Conservation (phyloP, 2,113 vertebrate genomes). For the Rhagologus leucostigma region DNA sequence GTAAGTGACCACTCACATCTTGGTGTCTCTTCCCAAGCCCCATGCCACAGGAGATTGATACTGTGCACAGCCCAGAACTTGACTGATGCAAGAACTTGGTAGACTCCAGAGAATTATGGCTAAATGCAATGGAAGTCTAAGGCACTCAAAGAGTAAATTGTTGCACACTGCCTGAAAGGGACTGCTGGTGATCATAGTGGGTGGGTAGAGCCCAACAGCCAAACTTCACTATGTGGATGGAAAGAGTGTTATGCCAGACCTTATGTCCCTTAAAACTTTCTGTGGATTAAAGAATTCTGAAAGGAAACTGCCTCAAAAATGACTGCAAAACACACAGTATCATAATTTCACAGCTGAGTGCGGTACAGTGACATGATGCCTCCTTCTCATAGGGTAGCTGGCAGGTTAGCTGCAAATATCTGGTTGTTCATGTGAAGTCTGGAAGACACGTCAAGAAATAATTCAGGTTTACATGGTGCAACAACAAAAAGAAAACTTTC, state of each 20-base stretch:
- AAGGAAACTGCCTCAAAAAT: not conserved
- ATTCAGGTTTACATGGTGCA: not conserved
- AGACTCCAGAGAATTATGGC: not conserved
- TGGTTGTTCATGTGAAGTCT: not conserved
- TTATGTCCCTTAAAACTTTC: not conserved
- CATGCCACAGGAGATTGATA: not conserved
- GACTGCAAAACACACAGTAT: not conserved
- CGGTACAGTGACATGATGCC: not conserved
- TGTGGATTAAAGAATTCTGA: not conserved
- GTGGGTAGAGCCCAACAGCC: not conserved
- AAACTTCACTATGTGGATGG: not conserved
- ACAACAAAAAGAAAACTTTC: not conserved
- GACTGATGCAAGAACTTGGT: not conserved
- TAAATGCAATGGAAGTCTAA: not conserved
- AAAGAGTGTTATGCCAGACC: not conserved
- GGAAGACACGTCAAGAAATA: not conserved
- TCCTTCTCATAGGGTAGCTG: not conserved
- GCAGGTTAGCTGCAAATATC: not conserved
- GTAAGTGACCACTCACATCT: not conserved
- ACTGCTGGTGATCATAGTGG: rapidly evolving
- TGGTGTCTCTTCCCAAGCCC: not conserved
- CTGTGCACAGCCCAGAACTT: not conserved
- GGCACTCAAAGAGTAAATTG: not conserved
- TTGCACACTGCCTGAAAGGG: not conserved
- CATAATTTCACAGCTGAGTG: not conserved